Base-by-base conservation (phyloP, 1,140 invertebrate species). In the Notospermus geniculatus region DNA sequence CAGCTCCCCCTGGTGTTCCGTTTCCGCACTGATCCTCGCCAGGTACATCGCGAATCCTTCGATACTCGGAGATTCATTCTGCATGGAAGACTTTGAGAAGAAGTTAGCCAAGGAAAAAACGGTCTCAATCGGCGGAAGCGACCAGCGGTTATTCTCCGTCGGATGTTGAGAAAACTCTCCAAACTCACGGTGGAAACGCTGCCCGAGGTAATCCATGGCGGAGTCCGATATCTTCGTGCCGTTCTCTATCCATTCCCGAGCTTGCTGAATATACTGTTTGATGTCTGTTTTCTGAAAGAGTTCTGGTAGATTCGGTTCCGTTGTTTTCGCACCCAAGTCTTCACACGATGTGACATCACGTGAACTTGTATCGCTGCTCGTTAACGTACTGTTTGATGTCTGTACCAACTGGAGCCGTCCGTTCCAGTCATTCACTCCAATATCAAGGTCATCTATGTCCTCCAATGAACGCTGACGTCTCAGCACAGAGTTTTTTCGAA, bases 41-140 rank as follows among this genome's bases (percentile, higher is more conserved):
- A 50, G 46, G n/a, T 50, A 50, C 46, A 50, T 50, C 46, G 46
- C 46, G 19, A 50, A 50, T 23, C 46, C 46, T 27, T 50, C 46
- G 9, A 50, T 50, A n/a, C 46, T 50, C n/a, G 46, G 46, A 5
- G 46, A 50, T n/a, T 19, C 46, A 9, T 19, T 23, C 32, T 36
- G 32, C 32, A 36, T 4, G 46, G 46, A 50, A 50, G 46, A 50
- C 46, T 50, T 50, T 5, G 46, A 50, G 46, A 50, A 50, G 46
- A 50, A 50, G n/a, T 50, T 50, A 19, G 46, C 46, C 46, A 50
- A 27, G 4, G 46, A 50, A 50, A 23, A 50, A 5, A 50, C 46
- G 19, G 46, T 50, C n/a, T 50, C 46, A 9, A 50, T 50, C 46
- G 46, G 46, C 46, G 46, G 46, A 4, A 50, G 25, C 46, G 46